Percentiles rank a stretch among this genome's conserved stretches.
Evolutionary conservation across 2,888 invertebrate species (phyloP).

Genomic region (Caenorhabditis uteleia): DNA sequence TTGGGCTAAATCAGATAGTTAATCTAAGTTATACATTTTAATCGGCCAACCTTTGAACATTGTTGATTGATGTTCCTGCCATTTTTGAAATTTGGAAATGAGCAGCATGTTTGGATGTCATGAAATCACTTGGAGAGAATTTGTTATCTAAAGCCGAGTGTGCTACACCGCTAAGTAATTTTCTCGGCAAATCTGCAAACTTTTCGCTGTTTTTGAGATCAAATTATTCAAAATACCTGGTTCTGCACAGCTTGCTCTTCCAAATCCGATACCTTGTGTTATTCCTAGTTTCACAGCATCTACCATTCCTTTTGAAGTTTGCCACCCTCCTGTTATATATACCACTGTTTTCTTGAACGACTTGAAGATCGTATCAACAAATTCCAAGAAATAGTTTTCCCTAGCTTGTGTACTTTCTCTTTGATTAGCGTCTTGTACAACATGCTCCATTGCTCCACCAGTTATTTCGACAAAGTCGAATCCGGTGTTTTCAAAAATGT

Average conservation of each 20-base stretch:
- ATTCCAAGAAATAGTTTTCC: constrained; percentile 31
- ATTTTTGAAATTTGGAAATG: constrained; percentile 31
- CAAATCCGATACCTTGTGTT: constrained; percentile 53
- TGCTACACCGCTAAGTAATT: constrained; percentile 17
- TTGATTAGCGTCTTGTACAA: constrained; percentile 17
- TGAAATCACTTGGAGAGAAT: constrained; percentile 27
- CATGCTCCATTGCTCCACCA: constrained; percentile 32
- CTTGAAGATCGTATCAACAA: constrained; percentile 13
- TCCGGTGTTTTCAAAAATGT: constrained; percentile 20
- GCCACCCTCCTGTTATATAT: constrained; percentile 59
- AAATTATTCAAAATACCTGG: constrained; percentile 35
- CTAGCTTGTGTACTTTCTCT: constrained; percentile 27
- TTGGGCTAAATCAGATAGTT: constrained; percentile 5
- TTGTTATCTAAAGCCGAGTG: constrained; percentile 19
- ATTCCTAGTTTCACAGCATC: constrained; percentile 42
- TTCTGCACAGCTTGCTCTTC: constrained; percentile 50
- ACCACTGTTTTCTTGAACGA: constrained; percentile 20
- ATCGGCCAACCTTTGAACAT: constrained; percentile 12
- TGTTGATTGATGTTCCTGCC: constrained; percentile 17
- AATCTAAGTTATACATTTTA: too few relatives aligned
- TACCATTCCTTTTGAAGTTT: constrained; percentile 52
- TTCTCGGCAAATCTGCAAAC: constrained; percentile 23
- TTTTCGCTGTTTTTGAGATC: neutral
- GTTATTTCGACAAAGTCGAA: constrained; percentile 30
- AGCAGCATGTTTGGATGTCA: constrained; percentile 27